phyloP scores from a whole-genome alignment of 2,113 vertebrate genomes.

The Taxidea taxus region DNA sequence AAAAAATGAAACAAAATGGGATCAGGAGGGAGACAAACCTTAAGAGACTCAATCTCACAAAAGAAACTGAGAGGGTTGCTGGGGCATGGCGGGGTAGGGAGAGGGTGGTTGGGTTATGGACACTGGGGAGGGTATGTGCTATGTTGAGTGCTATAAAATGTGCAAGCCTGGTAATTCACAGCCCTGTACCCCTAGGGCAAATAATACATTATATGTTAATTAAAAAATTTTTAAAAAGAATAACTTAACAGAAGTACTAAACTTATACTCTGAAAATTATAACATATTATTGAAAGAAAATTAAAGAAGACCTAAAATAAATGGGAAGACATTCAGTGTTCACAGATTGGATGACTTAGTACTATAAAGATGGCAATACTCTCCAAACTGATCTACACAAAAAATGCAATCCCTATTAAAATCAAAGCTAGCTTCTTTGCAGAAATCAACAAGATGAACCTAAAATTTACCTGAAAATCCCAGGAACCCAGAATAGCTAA shows the following conservation, averaged over 20 bases:
- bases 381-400: neutral
- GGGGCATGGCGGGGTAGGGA: no score
- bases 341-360: neutral
- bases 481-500: neutral
- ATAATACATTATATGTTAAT: no score
- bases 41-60: no score
- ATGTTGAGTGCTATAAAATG: no score
- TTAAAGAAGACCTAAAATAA: neutral
- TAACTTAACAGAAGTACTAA: neutral
- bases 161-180: no score
- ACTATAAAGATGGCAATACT: neutral
- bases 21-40: no score
- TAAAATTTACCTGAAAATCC: neutral
- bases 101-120: no score
- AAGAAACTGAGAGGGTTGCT: no score
- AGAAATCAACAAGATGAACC: slow-evolving; percentile 23
- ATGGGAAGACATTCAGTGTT: neutral
- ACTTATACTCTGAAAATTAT: neutral
- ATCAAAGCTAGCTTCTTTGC: neutral
- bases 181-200: no score
- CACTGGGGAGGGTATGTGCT: no score
- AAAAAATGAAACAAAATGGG: no score
- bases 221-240: no score
- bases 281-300: neutral
- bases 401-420: neutral